phyloP scores from a whole-genome alignment of 2,888 invertebrate species.

The Campoplex nolae region DNA sequence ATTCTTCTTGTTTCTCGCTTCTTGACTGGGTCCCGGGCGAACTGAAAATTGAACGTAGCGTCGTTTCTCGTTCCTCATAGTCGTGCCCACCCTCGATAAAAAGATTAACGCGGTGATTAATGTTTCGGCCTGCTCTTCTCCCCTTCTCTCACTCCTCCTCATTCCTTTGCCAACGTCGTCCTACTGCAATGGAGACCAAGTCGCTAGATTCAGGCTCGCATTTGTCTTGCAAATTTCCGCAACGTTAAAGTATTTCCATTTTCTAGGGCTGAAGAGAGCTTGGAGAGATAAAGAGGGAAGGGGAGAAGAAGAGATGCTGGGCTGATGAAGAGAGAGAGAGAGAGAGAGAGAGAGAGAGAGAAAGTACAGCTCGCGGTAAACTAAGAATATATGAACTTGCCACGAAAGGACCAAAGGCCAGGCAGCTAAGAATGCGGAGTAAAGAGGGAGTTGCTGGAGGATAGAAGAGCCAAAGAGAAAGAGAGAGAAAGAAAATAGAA shows the following conservation, averaged over 20 bases:
- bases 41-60: constrained; percentile 49
- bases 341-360: constrained; percentile 2
- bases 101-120: constrained; percentile 71
- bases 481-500: constrained; percentile 8
- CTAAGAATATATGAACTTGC: constrained; percentile 63
- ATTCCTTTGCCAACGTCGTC: not conserved
- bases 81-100: constrained; percentile 59
- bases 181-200: constrained; percentile 19
- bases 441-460: constrained; percentile 10
- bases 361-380: constrained; percentile 37
- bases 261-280: constrained; percentile 50
- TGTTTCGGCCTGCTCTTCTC: constrained; percentile 39
- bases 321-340: not conserved
- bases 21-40: not conserved
- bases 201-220: constrained; percentile 63
- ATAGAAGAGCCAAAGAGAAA: constrained; percentile 9
- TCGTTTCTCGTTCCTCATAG: constrained; percentile 20
- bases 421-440: constrained; percentile 48
- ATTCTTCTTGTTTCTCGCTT: not conserved
- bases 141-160: not conserved
- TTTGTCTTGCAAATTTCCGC: constrained; percentile 73
- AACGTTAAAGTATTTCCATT: constrained; percentile 72
- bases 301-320: not conserved
- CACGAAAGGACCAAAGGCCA: constrained; percentile 60
- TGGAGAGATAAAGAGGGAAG: not conserved